Percentiles rank a stretch among this genome's conserved stretches.
These are phyloP conservation scores for Boloria selene DNA, from an alignment of 2,888 invertebrate genomes.

Conservation along the genomic window DNA sequence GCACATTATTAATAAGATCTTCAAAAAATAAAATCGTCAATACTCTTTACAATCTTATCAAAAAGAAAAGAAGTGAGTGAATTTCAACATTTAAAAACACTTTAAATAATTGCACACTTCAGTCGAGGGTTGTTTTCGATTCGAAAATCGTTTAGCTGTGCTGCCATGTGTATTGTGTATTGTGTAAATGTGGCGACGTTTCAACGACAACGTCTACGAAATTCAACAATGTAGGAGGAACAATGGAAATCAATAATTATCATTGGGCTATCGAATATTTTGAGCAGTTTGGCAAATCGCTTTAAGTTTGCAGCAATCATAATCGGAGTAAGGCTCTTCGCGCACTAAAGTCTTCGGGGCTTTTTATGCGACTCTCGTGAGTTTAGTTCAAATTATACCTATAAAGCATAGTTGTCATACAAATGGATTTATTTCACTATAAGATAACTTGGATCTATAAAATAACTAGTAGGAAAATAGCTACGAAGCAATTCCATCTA, in stretches of 20 bases:
- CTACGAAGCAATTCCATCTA: no score
- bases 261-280: conserved; percentile 20
- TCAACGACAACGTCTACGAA: conserved; percentile 7
- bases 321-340: background rate
- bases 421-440: no score
- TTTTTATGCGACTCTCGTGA: no score
- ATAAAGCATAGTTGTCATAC: no score
- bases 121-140: conserved; percentile 14
- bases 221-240: conserved; percentile 17
- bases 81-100: conserved; percentile 16
- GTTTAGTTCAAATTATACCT: no score
- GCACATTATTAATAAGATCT: background rate
- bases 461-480: no score
- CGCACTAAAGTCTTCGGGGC: background rate
- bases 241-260: conserved; percentile 32
- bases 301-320: conserved; percentile 17
- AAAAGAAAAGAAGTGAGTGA: conserved; percentile 21
- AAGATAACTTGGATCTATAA: no score
- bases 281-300: conserved; percentile 17
- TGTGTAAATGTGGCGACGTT: conserved; percentile 1
- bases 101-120: conserved; percentile 16
- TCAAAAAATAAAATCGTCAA: conserved; percentile 1
- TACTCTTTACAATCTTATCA: conserved; percentile 6
- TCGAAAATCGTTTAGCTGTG: conserved; percentile 10
- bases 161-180: conserved; percentile 6